These are phyloP conservation scores for Nannospalax galili DNA, from an alignment of 2,113 vertebrate genomes.

Conservation along the genomic window DNA sequence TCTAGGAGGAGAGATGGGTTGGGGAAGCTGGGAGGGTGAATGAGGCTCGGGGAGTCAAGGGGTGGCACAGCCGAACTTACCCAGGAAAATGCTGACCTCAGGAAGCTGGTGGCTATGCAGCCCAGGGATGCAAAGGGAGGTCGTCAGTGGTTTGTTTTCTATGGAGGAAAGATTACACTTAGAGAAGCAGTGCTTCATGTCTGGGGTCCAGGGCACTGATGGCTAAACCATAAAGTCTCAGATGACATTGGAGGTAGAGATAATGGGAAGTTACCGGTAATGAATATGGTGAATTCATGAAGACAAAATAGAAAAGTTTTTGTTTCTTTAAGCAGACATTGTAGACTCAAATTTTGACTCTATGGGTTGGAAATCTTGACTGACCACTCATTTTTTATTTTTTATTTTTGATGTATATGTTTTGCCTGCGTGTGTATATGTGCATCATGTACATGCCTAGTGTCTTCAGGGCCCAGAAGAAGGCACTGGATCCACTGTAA, in stretches of 20 bases:
- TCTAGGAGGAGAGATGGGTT: no score
- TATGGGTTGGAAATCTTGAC: not conserved
- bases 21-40: no score
- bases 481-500: no score
- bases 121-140: no score
- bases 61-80: no score
- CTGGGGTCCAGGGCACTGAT: not conserved
- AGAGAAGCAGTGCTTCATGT: not conserved
- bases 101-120: no score
- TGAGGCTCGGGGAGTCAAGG: no score
- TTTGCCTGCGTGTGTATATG: no score
- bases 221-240: not conserved
- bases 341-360: not conserved
- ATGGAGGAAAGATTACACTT: not conserved
- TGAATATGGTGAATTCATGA: not conserved
- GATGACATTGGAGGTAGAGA: not conserved
- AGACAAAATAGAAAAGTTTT: not conserved
- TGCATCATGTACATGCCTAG: no score
- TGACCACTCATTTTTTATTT: not conserved
- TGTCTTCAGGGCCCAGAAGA: no score
- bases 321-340: not conserved
- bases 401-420: no score
- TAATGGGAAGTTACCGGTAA: conserved; percentile 27
- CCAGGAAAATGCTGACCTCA: no score
- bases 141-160: not conserved